Conservation (phyloP, 2,888 invertebrate species). For the Tiliacea citrago region DNA sequence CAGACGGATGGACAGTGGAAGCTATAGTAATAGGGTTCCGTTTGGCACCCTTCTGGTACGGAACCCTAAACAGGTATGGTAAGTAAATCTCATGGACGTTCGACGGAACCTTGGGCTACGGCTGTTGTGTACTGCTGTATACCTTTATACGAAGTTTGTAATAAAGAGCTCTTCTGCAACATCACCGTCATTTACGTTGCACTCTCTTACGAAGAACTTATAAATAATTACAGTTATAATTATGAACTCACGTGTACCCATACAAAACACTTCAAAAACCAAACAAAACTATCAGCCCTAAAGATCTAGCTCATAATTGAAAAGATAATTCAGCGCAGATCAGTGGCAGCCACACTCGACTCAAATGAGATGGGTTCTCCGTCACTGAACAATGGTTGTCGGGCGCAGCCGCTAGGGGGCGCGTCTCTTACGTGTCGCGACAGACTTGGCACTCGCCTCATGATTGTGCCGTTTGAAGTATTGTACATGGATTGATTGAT, state of each 20-base stretch:
- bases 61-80: no score
- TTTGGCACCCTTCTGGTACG: no score
- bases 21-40: no score
- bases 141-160: not conserved
- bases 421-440: conserved; percentile 46
- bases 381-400: conserved; percentile 64
- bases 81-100: no score
- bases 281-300: conserved; percentile 43
- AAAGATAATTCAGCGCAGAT: conserved; percentile 58
- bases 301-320: conserved; percentile 49
- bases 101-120: not conserved
- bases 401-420: conserved; percentile 49
- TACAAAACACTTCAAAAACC: conserved; percentile 26
- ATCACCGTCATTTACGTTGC: not conserved
- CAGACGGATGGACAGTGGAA: no score
- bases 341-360: conserved; percentile 45
- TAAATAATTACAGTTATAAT: not conserved
- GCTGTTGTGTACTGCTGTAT: no score
- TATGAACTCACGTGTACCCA: not conserved
- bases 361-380: conserved; percentile 53
- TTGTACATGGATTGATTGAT: conserved; percentile 40
- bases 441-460: conserved; percentile 38
- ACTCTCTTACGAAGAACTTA: not conserved
- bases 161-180: not conserved
- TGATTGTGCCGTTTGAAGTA: conserved; percentile 32